Conservation (phyloP, 2,113 vertebrate species). For the Sprattus sprattus region DNA sequence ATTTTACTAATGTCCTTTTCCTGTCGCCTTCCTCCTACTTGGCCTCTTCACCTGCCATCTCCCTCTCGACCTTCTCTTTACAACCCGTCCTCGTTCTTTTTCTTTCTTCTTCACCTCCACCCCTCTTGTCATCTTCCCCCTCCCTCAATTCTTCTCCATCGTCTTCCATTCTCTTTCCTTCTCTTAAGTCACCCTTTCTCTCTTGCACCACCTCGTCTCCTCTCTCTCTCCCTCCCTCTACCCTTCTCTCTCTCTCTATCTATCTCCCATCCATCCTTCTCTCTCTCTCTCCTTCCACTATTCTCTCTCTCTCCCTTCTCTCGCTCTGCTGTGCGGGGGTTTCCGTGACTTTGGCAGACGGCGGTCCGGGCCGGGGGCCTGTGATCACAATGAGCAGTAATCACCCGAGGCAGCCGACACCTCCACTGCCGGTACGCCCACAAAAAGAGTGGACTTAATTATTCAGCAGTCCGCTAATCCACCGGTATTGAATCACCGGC, state of each 20-base stretch:
- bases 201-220: background rate
- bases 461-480: conserved; percentile 56
- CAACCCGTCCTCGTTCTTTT: background rate
- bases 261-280: too few relatives aligned
- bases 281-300: background rate
- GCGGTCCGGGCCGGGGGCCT: conserved; percentile 4
- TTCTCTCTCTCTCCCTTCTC: background rate
- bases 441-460: conserved; percentile 36
- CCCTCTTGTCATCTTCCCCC: background rate
- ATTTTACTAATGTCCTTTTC: too few relatives aligned
- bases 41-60: background rate
- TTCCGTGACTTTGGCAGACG: conserved; percentile 31
- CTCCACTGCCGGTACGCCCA: conserved; percentile 33
- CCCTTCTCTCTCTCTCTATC: background rate
- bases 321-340: conserved; percentile 1
- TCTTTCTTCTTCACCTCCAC: background rate
- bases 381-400: conserved; percentile 41
- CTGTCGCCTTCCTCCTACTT: background rate
- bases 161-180: background rate
- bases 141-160: background rate
- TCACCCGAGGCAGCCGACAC: conserved; percentile 44
- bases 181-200: background rate
- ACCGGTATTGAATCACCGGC: conserved; percentile 61
- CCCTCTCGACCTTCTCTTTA: background rate
- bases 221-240: background rate